Evolutionary conservation across 2,113 vertebrate genomes (phyloP).

Genomic region (Elgaria multicarinata): DNA sequence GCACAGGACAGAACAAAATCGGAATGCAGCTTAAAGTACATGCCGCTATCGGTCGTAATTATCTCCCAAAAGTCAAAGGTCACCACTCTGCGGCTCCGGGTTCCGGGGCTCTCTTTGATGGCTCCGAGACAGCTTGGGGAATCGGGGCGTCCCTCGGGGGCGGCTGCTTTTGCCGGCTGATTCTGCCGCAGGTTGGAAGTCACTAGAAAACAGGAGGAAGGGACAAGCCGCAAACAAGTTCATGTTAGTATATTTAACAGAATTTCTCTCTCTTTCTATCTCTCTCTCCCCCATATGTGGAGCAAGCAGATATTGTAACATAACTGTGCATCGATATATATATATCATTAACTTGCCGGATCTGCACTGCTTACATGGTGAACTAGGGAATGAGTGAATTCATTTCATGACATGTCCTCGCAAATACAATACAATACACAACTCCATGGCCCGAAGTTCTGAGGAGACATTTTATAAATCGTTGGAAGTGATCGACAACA

Average conservation of each 20-base stretch:
- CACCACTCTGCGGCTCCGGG: slow-evolving; percentile 95
- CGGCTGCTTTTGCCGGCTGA: slow-evolving; percentile 79
- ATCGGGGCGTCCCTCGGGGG: slow-evolving; percentile 84
- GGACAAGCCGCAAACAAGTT: slow-evolving; percentile 38
- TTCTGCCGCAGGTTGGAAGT: slow-evolving; percentile 83
- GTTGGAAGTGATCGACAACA: slow-evolving; percentile 53
- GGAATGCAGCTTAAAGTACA: neutral
- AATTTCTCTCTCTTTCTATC: neutral
- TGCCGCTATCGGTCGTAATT: neutral
- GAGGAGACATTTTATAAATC: slow-evolving; percentile 52
- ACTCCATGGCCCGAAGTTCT: slow-evolving; percentile 48
- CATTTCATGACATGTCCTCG: slow-evolving; percentile 15
- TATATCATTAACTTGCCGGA: slow-evolving; percentile 13
- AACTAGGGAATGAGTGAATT: slow-evolving; percentile 39
- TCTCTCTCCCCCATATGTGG: slow-evolving; percentile 32
- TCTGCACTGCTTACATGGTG: slow-evolving; percentile 37
- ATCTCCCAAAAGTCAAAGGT: slow-evolving; percentile 84
- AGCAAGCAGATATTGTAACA: slow-evolving; percentile 63
- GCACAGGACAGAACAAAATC: slow-evolving; percentile 15
- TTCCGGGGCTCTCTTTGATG: slow-evolving; percentile 85
- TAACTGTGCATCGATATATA: neutral
- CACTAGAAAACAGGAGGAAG: slow-evolving; percentile 74
- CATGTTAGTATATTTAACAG: neutral
- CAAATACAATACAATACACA: slow-evolving; percentile 23
- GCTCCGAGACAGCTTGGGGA: slow-evolving; percentile 87